Conservation (phyloP, 2,797 vertebrate genomes). For the Lagorchestes hirsutus region DNA sequence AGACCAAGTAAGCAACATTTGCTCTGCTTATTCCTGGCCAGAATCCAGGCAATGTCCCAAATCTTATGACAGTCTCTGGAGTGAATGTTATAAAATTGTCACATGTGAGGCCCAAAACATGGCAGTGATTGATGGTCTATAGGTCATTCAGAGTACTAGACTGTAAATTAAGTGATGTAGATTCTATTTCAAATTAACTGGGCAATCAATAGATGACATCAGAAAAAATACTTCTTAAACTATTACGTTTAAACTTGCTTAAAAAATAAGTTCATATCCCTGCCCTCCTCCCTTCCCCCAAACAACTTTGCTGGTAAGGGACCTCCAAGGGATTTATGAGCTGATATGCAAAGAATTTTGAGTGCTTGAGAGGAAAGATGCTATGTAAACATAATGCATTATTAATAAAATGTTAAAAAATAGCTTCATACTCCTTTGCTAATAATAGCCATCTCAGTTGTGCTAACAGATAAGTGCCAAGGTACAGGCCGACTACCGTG, state of each 20-base stretch:
- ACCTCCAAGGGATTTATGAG: conserved; percentile 19
- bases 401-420: conserved; percentile 80
- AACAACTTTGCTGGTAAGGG: conserved; percentile 16
- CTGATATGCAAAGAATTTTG: conserved; percentile 35
- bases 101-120: conserved; percentile 3
- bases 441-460: conserved; percentile 70
- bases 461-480: conserved; percentile 44
- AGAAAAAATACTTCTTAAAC: not conserved
- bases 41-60: not conserved
- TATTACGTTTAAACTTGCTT: conserved; percentile 20
- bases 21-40: conserved; percentile 28
- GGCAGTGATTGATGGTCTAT: conserved; percentile 34
- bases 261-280: not conserved
- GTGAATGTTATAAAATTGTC: conserved; percentile 28
- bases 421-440: conserved; percentile 66
- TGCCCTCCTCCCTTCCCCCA: not conserved
- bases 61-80: not conserved
- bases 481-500: conserved; percentile 21
- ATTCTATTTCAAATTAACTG: conserved; percentile 32
- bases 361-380: conserved; percentile 64
- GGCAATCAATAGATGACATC: conserved; percentile 18
- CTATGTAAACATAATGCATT: conserved; percentile 77
- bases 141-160: not conserved
- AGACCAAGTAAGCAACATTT: not conserved
- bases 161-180: not conserved